phyloP scores from a whole-genome alignment of 2,113 vertebrate genomes.

The Callipepla squamata region DNA sequence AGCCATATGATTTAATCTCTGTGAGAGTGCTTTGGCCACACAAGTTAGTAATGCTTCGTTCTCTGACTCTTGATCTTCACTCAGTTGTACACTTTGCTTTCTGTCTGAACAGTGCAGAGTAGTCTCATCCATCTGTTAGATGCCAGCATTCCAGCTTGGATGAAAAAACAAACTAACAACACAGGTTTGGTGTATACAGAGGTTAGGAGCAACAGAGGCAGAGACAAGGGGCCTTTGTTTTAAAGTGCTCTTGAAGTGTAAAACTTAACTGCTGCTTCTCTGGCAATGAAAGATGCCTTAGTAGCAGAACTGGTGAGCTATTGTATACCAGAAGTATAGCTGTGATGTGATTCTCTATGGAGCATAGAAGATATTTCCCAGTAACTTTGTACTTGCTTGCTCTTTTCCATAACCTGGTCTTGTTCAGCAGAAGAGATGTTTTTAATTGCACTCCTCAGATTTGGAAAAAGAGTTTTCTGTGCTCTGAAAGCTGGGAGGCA shows the following conservation, averaged over 20 bases:
- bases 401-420: background rate
- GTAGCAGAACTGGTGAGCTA: background rate
- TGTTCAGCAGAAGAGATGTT: background rate
- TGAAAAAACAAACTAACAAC: background rate
- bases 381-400: background rate
- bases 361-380: background rate
- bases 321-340: background rate
- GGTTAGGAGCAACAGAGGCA: background rate
- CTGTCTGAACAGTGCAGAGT: background rate
- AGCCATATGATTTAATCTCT: background rate
- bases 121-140: background rate
- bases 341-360: background rate
- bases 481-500: background rate
- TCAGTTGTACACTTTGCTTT: background rate
- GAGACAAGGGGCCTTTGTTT: constrained; percentile 21
- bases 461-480: background rate
- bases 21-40: background rate
- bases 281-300: background rate
- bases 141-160: background rate
- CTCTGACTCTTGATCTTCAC: background rate
- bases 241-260: constrained; percentile 17
- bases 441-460: background rate
- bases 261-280: background rate
- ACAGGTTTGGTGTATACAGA: background rate
- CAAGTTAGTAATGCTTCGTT: background rate